Conservation (phyloP, 2,797 vertebrate species). For the Pseudochirops corinnae region DNA sequence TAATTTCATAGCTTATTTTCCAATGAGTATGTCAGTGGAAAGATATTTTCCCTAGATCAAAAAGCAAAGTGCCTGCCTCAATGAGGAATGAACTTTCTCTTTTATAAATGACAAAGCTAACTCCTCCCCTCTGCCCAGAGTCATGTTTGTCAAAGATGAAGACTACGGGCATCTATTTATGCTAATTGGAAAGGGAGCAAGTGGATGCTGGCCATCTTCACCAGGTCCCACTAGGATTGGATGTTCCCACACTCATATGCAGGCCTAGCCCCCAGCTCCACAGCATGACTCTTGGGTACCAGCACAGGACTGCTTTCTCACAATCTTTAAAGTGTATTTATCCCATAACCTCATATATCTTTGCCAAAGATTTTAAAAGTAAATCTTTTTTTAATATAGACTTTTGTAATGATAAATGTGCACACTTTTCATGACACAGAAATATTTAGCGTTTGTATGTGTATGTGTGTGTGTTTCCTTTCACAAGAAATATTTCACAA, state of each 20-base stretch:
- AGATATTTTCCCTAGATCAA: constrained; percentile 39
- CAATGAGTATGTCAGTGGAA: constrained; percentile 16
- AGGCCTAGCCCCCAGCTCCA: constrained; percentile 58
- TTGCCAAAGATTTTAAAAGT: constrained; percentile 84
- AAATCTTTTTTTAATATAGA: constrained; percentile 78
- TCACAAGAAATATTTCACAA: constrained; percentile 70
- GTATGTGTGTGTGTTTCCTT: constrained; percentile 57
- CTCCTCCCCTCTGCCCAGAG: neutral
- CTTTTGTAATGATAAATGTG: constrained; percentile 80
- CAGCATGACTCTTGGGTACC: constrained; percentile 64
- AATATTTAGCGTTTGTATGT: constrained; percentile 76
- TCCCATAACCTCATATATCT: constrained; percentile 80
- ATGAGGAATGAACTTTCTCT: constrained; percentile 53
- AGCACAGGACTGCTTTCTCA: constrained; percentile 74
- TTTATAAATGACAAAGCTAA: neutral
- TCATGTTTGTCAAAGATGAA: constrained; percentile 61
- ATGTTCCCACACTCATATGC: constrained; percentile 71
- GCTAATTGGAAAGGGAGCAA: constrained; percentile 56
- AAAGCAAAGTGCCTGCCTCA: constrained; percentile 52
- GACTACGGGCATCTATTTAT: constrained; percentile 65
- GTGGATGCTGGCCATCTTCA: constrained; percentile 61
- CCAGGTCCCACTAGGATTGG: constrained; percentile 58
- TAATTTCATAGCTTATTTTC: constrained; percentile 43
- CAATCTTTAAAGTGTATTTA: constrained; percentile 73
- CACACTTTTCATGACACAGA: constrained; percentile 68